Evolutionary conservation across 2,113 vertebrate genomes (phyloP).

Genomic region (Strix aluco): DNA sequence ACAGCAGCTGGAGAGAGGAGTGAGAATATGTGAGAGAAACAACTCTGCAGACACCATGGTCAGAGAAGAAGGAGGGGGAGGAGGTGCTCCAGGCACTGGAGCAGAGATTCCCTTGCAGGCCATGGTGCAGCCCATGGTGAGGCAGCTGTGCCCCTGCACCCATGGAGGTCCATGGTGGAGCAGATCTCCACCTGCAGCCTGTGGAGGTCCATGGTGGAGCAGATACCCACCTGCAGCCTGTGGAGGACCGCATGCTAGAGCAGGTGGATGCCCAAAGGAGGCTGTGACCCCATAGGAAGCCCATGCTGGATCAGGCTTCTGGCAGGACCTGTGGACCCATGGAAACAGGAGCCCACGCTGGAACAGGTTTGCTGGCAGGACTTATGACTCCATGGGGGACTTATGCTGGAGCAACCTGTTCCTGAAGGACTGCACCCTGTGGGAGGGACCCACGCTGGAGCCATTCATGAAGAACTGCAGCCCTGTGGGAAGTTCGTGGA

Average conservation of each 20-base stretch:
- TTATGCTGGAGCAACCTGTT: background rate
- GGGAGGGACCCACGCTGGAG: background rate
- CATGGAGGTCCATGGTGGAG: background rate
- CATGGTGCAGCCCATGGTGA: background rate
- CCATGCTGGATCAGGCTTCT: background rate
- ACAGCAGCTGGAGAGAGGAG: background rate
- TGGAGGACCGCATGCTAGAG: background rate
- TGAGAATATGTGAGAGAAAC: background rate
- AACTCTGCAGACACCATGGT: background rate
- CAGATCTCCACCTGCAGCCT: background rate
- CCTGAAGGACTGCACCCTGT: background rate
- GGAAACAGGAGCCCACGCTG: background rate
- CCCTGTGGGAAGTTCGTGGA: background rate
- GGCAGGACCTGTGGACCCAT: background rate
- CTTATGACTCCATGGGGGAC: accelerated
- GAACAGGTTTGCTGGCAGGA: background rate
- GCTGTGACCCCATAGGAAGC: background rate
- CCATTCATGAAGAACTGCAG: no score
- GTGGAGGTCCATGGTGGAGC: background rate
- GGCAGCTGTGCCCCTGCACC: background rate
- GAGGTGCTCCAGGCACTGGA: background rate
- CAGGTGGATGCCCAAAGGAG: background rate
- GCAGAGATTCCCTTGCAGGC: background rate
- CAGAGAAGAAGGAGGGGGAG: background rate
- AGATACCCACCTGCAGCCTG: background rate